Percentiles rank a stretch among this genome's conserved stretches.
Evolutionary conservation across 2,113 vertebrate genomes (phyloP).

Genomic region (Gopherus evgoodei): DNA sequence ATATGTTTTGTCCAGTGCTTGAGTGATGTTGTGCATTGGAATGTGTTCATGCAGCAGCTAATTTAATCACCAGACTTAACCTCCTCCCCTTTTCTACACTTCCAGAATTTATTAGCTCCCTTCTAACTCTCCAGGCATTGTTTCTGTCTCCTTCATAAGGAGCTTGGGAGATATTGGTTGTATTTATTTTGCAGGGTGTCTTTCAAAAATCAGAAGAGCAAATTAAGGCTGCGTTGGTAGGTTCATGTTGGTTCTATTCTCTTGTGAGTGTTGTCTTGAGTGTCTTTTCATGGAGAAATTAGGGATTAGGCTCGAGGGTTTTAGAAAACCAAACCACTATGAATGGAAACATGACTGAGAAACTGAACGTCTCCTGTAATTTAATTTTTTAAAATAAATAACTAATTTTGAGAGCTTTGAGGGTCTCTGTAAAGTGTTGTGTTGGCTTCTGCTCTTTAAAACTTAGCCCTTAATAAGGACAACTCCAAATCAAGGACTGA

Average conservation of each 20-base stretch:
- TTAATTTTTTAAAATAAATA: constrained; percentile 72
- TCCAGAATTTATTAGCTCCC: constrained; percentile 57
- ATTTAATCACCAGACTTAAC: constrained; percentile 83
- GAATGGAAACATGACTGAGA: constrained; percentile 71
- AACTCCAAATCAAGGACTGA: constrained; percentile 2
- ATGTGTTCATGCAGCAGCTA: constrained; percentile 86
- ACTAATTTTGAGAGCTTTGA: constrained; percentile 58
- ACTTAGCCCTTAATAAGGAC: constrained; percentile 8
- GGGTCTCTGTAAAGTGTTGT: constrained; percentile 64
- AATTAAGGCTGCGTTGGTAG: not conserved
- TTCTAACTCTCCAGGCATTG: not conserved
- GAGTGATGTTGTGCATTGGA: constrained; percentile 89
- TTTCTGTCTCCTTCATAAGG: constrained; percentile 29
- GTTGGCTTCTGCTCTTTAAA: constrained; percentile 66
- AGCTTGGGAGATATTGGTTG: constrained; percentile 9
- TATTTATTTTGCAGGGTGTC: constrained; percentile 25
- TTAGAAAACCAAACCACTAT: constrained; percentile 57
- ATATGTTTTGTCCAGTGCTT: constrained; percentile 84
- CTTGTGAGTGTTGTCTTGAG: constrained; percentile 35
- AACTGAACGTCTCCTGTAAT: constrained; percentile 7
- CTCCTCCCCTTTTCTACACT: constrained; percentile 57
- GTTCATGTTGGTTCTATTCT: not conserved
- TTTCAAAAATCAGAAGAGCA: not conserved
- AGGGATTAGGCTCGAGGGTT: constrained; percentile 52
- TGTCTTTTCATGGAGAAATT: constrained; percentile 60